Base-by-base conservation (phyloP, 1,140 invertebrate species). In the Hesperophylax magnus region DNA sequence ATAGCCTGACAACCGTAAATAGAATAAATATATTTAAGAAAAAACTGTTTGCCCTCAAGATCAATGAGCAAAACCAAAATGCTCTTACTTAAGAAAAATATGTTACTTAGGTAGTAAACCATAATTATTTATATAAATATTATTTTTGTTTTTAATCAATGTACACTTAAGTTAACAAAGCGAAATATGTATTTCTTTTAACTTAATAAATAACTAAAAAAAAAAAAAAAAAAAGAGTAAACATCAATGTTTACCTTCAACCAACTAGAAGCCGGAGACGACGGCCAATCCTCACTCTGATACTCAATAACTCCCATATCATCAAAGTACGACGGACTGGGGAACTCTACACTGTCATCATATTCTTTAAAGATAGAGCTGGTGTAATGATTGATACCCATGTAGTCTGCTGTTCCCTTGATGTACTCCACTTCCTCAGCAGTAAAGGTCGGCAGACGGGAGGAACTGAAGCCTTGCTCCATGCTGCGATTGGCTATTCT, bases 351-450 rank as follows among this genome's bases (percentile, higher is more conserved):
- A 5, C 34, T 20, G 8, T 65, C 75, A 31, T 81, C 75, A 20
- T 39, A 60, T 31, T 72, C 76, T 22, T 61, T 60, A 5, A 67
- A 79, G 11, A 84, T 84, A 17, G 79, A 84, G n/a, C 80, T 80
- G 1, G 82, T 84, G 56, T 85, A 85, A 54, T 84, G 82, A 56
- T 85, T 85, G 2, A 86, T n/a, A 24, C 85, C 85, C 39, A 89
- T 85, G 83, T 87, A 89, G 81, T 89, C 88, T 24, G 81, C 81
- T 18, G 86, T 86, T 14, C 91, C 90, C 85, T 91, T 91, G 7
- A 93, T 89, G 71, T 88, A 86, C 75, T 90, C 85, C 81, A 91
- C 88, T 89, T 94, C 93, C 74, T 89, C 85, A 24, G 63, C 63
- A 1, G 85, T 86, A 69, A 88, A 88, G n/a, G 65, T 75, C 2